Conservation (phyloP, 2,113 vertebrate species). For the Chrysochloris asiatica region DNA sequence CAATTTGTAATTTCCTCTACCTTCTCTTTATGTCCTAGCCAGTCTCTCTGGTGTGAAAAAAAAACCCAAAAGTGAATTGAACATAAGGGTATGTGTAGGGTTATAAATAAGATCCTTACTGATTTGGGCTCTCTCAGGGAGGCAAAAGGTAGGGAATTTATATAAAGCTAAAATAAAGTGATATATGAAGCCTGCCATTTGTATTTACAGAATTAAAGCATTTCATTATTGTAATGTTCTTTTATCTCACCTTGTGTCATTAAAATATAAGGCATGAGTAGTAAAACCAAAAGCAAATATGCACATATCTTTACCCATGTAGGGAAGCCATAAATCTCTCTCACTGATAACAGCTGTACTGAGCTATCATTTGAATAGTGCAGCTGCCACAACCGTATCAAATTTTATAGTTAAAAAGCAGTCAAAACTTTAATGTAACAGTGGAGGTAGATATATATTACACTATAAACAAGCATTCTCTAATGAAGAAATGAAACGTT, state of each 20-base stretch:
- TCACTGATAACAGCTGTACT: constrained; percentile 87
- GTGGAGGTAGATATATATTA: constrained; percentile 85
- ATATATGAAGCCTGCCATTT: constrained; percentile 61
- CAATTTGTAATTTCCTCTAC: background rate
- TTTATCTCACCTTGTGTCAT: constrained; percentile 86
- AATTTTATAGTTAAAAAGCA: constrained; percentile 89
- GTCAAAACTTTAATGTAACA: constrained; percentile 88
- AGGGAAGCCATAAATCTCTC: constrained; percentile 85
- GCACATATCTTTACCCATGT: constrained; percentile 85
- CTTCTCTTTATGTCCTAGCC: background rate
- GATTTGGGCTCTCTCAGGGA: background rate
- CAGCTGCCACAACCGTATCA: constrained; percentile 89
- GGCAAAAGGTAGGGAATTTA: constrained; percentile 48
- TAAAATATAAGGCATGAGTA: constrained; percentile 86
- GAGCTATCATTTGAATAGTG: constrained; percentile 85
- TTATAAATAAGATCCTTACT: background rate
- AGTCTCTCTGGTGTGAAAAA: background rate
- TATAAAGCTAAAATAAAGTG: constrained; percentile 69
- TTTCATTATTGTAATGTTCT: constrained; percentile 80
- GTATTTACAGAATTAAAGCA: constrained; percentile 73
- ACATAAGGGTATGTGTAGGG: background rate
- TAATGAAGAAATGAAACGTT: constrained; percentile 87
- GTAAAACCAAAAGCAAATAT: constrained; percentile 88
- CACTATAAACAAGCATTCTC: constrained; percentile 88
- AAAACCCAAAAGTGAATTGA: background rate